Base-by-base conservation (phyloP, 2,888 invertebrate genomes). In the Cerceris ruficornis region DNA sequence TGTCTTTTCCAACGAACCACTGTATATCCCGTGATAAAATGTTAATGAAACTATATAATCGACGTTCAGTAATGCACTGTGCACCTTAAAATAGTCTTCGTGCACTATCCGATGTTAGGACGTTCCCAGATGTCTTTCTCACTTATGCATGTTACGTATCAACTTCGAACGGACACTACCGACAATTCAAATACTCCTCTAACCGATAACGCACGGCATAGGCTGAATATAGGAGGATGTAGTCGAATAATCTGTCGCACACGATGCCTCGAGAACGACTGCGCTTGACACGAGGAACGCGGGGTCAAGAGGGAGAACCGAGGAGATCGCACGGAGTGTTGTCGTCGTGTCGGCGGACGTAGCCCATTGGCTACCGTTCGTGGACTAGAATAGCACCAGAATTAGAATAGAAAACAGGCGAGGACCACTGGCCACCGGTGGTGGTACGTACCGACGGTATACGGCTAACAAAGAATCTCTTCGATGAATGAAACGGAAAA, bases 201-300 rank as follows among this genome's bases (percentile, higher is more conserved):
- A 28, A 28, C 50, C 50, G 81, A 75, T 84, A 57, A 74, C 73
- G 77, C 59, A 75, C 69, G 72, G 79, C 68, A 75, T 64, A 60
- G 42, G 9, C 50, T 80, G 54, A 77, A 70, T 67, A 69, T 67
- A 83, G 75, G 62, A 69, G 60, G 69, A 78, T 81, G 72, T 66
- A 68, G 72, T 15, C 74, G 76, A 80, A 86, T 89, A 85, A 89
- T 88, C 87, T 85, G 86, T 81, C 86, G 87, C 88, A 88, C 81
- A 80, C 90, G 88, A 83, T 88, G 87, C 86, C 81, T 81, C 85
- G 86, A 80, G 82, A 83, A 82, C 87, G 86, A 90, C 90, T 90
- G 90, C 80, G 81, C 73, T 75, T 71, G 79, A 73, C 79, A 75
- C 77, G 82, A 77, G 87, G 77, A 78, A 71, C 70, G 74, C 75